Evolutionary conservation across 1,140 invertebrate species (phyloP).

Genomic region (Achatina immaculata): DNA sequence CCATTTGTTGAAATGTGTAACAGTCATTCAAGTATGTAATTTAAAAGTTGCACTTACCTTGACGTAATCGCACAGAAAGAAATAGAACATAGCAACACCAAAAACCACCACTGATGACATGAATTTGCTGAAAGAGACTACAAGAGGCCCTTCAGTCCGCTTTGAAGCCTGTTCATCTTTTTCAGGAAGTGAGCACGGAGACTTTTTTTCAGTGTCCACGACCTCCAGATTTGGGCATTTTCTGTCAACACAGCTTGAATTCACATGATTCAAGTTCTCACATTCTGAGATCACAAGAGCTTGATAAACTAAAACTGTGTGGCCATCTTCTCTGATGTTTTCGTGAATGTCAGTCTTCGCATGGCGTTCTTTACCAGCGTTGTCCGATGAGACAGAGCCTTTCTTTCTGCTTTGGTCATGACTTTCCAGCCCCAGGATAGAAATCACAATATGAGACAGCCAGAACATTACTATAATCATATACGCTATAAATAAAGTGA

Average conservation of each 20-base stretch:
- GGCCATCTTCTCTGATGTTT: not conserved
- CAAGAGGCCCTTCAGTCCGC: not conserved
- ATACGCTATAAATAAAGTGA: constrained; percentile 44
- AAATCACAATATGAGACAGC: constrained; percentile 18
- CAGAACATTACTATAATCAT: constrained; percentile 4
- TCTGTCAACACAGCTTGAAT: not conserved
- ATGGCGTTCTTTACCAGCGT: not conserved
- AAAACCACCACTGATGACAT: constrained; percentile 44
- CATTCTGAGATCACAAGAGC: not conserved
- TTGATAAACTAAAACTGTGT: not conserved
- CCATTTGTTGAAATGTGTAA: not conserved
- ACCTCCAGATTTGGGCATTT: not conserved
- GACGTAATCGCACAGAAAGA: constrained; percentile 54
- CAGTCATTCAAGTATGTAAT: not conserved
- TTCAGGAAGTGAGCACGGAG: no score
- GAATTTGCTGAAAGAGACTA: constrained; percentile 44
- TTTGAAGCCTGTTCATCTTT: not conserved
- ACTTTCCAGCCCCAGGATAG: not conserved
- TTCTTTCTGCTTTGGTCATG: not conserved
- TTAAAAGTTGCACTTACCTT: constrained; percentile 45
- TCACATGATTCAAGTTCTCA: not conserved
- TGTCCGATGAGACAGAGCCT: not conserved
- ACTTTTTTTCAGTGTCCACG: not conserved
- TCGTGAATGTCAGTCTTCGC: not conserved
- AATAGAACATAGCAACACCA: constrained; percentile 51